A percentile compares a stretch with the other conserved stretches of the same genome.
phyloP scores from a whole-genome alignment of 2,888 invertebrate species.

The Eupithecia insigniata region DNA sequence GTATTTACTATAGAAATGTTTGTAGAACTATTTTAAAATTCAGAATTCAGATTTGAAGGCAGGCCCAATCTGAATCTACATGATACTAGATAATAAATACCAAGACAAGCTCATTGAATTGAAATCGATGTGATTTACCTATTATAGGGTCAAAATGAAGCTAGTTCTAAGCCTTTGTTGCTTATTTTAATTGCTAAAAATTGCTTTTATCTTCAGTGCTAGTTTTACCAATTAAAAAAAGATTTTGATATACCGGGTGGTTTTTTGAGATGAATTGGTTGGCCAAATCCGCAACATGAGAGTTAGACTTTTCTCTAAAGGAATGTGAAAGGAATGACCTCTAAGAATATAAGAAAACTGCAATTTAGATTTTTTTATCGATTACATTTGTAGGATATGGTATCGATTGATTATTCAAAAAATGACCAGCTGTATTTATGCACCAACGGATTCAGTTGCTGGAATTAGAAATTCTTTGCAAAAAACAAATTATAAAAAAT shows the following conservation, averaged over 20 bases:
- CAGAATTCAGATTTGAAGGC: neutral
- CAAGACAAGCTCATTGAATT: neutral
- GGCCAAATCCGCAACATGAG: no score
- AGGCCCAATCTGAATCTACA: neutral
- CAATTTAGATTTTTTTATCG: no score
- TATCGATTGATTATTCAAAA: no score
- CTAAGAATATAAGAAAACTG: no score
- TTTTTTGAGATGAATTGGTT: no score
- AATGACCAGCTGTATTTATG: no score
- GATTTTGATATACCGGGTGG: neutral
- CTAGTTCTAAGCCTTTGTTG: constrained; percentile 12
- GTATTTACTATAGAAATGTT: neutral
- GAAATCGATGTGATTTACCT: neutral
- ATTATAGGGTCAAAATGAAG: neutral
- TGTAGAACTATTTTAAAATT: neutral
- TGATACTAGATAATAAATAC: neutral
- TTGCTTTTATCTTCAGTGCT: constrained; percentile 11
- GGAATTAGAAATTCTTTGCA: no score
- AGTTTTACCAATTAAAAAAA: neutral
- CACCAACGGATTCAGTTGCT: no score
- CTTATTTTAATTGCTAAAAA: constrained; percentile 19
- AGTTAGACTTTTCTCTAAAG: no score
- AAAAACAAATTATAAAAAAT: no score
- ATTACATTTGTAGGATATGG: no score
- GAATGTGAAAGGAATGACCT: no score